Evolutionary conservation across 37 sponge, comb jelly and placozoan genomes (phyloP).

Genomic region (Diacarnus erythraeanus): DNA sequence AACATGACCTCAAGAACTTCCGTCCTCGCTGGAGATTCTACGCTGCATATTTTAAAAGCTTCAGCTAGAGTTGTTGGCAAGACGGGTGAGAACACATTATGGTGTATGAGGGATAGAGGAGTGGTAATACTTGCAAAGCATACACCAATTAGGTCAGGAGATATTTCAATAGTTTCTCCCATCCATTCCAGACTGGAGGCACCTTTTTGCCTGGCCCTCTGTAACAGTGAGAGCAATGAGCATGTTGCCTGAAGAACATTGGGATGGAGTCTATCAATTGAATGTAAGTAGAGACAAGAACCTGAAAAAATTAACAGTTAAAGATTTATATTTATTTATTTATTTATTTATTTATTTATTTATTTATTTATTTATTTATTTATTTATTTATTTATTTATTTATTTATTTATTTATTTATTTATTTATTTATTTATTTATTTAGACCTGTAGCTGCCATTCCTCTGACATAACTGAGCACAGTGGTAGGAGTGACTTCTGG

Average conservation of each 20-base stretch:
- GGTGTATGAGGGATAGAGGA: neutral
- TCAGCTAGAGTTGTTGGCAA: neutral
- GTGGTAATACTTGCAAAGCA: constrained; percentile 39
- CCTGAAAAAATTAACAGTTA: constrained; percentile 18
- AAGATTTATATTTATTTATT: neutral
- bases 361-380: no score
- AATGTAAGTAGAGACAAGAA: constrained; percentile 39
- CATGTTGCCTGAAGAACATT: constrained; percentile 32
- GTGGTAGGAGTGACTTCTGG: neutral
- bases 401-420: no score
- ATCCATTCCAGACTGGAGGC: constrained; percentile 9
- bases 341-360: no score
- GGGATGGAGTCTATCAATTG: constrained; percentile 25
- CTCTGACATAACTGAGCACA: constrained; percentile 34
- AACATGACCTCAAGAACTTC: constrained; percentile 27
- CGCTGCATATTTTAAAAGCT: constrained; percentile 26
- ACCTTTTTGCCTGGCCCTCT: constrained; percentile 10
- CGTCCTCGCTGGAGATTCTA: neutral
- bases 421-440: no score
- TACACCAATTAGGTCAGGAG: neutral
- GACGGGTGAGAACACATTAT: neutral
- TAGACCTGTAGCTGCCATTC: constrained; percentile 74
- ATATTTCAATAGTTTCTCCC: constrained; percentile 14
- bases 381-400: no score
- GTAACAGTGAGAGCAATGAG: constrained; percentile 16